These are phyloP conservation scores for Meloidogyne chitwoodi DNA, from an alignment of 1,140 invertebrate species.

Conservation along the genomic window DNA sequence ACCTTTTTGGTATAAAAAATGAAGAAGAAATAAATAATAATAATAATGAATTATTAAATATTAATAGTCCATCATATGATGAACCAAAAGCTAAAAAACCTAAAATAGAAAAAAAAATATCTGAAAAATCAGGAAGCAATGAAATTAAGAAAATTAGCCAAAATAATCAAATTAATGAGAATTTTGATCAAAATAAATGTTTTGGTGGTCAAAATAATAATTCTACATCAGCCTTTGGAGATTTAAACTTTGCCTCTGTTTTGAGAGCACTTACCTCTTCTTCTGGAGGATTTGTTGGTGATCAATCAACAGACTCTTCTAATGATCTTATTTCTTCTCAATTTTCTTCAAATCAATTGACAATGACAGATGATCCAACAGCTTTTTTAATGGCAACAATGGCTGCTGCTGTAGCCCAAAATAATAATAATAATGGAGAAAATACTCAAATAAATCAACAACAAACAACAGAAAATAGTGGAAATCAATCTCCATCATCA, in stretches of 20 bases:
- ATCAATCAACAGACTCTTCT: background rate
- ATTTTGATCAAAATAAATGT: background rate
- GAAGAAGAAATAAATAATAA: background rate
- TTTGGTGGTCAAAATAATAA: background rate
- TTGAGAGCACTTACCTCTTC: background rate
- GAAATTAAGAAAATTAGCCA: background rate
- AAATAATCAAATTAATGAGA: background rate
- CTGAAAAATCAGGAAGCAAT: background rate
- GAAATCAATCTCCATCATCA: conserved; percentile 64
- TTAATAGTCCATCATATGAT: background rate
- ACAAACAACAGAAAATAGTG: background rate
- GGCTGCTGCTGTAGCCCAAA: conserved; percentile 74
- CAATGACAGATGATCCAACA: background rate
- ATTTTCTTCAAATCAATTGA: background rate
- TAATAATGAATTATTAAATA: background rate
- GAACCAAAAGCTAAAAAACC: background rate
- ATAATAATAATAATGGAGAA: conserved; percentile 62
- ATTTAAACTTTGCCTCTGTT: background rate
- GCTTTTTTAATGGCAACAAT: conserved; percentile 69
- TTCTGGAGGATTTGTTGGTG: background rate
- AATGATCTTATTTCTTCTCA: background rate
- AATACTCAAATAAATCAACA: background rate
- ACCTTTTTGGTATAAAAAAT: background rate
- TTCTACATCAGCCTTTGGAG: background rate
- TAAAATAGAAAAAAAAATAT: background rate